These are phyloP conservation scores for Hylaeus anthracinus DNA, from an alignment of 1,140 invertebrate species.

Conservation along the genomic window DNA sequence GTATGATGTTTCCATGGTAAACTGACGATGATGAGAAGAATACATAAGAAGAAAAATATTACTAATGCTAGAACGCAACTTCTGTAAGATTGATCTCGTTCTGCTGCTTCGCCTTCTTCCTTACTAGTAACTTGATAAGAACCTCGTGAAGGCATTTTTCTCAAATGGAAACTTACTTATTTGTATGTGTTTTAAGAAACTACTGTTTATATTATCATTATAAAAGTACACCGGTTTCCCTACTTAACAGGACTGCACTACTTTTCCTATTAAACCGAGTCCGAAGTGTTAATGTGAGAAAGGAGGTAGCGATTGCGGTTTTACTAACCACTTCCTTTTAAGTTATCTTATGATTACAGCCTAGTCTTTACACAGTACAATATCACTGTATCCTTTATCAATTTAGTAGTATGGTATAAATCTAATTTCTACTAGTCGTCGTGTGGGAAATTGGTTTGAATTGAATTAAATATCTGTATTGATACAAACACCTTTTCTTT, in stretches of 20 bases:
- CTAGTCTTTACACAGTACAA: background rate
- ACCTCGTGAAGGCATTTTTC: conserved; percentile 51
- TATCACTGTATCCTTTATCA: background rate
- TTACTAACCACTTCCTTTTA: conserved; percentile 59
- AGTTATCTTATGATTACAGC: conserved; percentile 23
- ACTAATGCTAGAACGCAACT: conserved; percentile 62
- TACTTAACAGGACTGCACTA: background rate
- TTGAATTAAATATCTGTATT: background rate
- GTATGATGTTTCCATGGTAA: conserved; percentile 40
- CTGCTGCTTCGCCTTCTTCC: conserved; percentile 12
- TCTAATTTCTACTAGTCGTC: background rate
- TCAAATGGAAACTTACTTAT: background rate
- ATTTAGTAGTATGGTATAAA: background rate
- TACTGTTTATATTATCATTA: background rate
- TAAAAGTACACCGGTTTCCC: background rate
- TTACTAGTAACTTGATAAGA: conserved; percentile 48
- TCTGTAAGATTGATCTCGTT: conserved; percentile 64
- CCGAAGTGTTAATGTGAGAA: background rate
- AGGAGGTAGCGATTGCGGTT: conserved; percentile 54
- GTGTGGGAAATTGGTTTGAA: background rate
- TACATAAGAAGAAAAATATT: conserved; percentile 66
- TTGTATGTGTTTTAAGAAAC: background rate
- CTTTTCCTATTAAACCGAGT: background rate
- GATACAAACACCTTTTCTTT: conserved; percentile 34
- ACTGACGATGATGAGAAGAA: conserved; percentile 58